phyloP scores from a whole-genome alignment of 2,888 invertebrate genomes.

The Diarsia brunnea region DNA sequence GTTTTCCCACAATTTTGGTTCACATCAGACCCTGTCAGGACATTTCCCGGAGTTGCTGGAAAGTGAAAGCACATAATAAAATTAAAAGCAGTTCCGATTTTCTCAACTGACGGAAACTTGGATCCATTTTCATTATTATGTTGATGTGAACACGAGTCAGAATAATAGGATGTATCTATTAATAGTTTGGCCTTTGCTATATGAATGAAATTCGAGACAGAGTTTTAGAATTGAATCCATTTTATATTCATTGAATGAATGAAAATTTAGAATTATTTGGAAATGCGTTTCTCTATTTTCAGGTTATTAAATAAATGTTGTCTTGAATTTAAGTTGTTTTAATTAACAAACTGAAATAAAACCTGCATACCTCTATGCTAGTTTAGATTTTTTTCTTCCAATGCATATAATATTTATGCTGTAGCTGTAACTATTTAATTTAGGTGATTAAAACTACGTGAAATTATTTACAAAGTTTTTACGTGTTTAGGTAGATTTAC shows the following conservation, averaged over 20 bases:
- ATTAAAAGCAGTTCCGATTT: conserved; percentile 24
- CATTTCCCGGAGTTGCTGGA: conserved; percentile 27
- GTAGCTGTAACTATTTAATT: not conserved
- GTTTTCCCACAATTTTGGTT: conserved; percentile 67
- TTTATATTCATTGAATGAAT: not conserved
- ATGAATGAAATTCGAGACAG: conserved; percentile 1
- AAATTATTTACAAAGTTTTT: not conserved
- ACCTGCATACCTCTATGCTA: too few relatives aligned
- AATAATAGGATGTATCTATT: not conserved
- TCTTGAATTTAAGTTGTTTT: too few relatives aligned
- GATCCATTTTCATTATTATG: conserved; percentile 41
- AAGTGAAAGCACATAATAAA: conserved; percentile 43
- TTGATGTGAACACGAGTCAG: conserved; percentile 5
- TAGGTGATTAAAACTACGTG: not conserved
- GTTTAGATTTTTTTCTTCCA: not conserved
- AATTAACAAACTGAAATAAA: too few relatives aligned
- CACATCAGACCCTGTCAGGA: conserved; percentile 62
- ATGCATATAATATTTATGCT: not conserved
- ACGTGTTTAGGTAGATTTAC: not conserved
- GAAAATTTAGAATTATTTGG: not conserved
- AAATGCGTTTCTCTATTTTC: not conserved
- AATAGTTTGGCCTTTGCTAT: conserved; percentile 16
- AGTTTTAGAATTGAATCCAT: not conserved
- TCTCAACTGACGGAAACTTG: conserved; percentile 6
- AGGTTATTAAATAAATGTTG: not conserved